Conservation (phyloP, 2,888 invertebrate species). For the Aporophyla lueneburgensis region DNA sequence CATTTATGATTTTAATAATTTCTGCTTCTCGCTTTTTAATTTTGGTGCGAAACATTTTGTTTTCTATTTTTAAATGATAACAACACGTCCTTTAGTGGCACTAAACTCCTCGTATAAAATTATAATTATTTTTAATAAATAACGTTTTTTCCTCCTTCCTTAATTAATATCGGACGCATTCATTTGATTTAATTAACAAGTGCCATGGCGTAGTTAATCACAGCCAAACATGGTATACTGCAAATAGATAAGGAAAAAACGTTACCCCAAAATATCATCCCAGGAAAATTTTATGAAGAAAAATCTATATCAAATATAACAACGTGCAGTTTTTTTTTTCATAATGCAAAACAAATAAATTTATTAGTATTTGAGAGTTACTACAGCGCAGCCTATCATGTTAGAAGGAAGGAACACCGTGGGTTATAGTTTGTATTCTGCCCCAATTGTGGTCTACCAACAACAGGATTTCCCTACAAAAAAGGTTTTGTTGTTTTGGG, state of each 20-base stretch:
- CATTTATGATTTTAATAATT: conserved; percentile 39
- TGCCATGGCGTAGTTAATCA: not conserved
- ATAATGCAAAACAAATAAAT: not conserved
- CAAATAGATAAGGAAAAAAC: not conserved
- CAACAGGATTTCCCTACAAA: not conserved
- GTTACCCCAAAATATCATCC: not conserved
- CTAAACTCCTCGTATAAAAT: not conserved
- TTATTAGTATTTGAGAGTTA: not conserved
- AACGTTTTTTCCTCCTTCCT: conserved; percentile 39
- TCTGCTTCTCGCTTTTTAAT: conserved; percentile 76
- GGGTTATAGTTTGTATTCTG: not conserved
- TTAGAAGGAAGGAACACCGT: not conserved
- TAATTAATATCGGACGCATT: conserved; percentile 14
- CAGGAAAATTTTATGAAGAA: not conserved
- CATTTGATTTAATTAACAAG: conserved; percentile 29
- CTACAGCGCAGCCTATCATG: too few species aligned
- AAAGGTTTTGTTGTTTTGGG: not conserved
- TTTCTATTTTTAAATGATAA: not conserved
- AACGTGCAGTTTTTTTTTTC: not conserved
- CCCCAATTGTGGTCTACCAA: not conserved
- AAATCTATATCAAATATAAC: not conserved
- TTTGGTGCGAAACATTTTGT: conserved; percentile 77
- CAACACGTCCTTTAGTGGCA: not conserved
- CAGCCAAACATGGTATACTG: not conserved
- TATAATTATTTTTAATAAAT: conserved; percentile 25